Evolutionary conservation across 2,888 invertebrate species (phyloP), one percentile per base, ranked within the genome.

Genomic region (Fissipunctia ypsillon): DNA sequence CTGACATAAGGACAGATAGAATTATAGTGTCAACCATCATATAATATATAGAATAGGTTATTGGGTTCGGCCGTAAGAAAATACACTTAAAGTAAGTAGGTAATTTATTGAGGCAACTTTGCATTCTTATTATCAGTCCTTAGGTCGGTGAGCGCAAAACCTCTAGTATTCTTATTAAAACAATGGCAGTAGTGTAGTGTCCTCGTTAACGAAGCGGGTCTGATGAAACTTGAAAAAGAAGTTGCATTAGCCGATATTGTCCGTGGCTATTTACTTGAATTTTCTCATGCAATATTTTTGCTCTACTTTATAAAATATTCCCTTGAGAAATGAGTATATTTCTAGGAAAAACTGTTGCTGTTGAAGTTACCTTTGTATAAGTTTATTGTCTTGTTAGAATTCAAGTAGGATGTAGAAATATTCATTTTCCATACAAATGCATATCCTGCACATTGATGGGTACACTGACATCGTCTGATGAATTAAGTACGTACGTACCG

Each of bases 171-270:
- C 45, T 74, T 74, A 72, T 74, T 69, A 48, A 78, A 83, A 86
- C 76, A 87, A 85, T 69, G 52, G 73, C 52, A 60, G 66, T 45
- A 56, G 48, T 77, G 38, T 69, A 69, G 83, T 73, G 78, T 73
- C 52, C 48, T 64, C 50, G 59, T 60, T 83, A 84, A 78, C 69
- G 65, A 73, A 83, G 74, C 65, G 65, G 61, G 64, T 70, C 54
- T 76, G 70, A 81, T 70, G 63, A 52, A 74, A 76, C 75, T 74
- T 71, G 70, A 79, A 83, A 84, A 73, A 79, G 60, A 76, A 63
- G 35, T 54, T 72, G 54, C 71, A 72, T 81, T 81, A 75, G 43
- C 78, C n/a, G 73, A 78, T 86, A 78, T 81, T 76, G 64, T 78
- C 38, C n/a, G 43, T 28, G 43, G 35, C n/a, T 73, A 60, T 60